Conservation (phyloP, 2,113 vertebrate species). For the Atrichornis clamosus region DNA sequence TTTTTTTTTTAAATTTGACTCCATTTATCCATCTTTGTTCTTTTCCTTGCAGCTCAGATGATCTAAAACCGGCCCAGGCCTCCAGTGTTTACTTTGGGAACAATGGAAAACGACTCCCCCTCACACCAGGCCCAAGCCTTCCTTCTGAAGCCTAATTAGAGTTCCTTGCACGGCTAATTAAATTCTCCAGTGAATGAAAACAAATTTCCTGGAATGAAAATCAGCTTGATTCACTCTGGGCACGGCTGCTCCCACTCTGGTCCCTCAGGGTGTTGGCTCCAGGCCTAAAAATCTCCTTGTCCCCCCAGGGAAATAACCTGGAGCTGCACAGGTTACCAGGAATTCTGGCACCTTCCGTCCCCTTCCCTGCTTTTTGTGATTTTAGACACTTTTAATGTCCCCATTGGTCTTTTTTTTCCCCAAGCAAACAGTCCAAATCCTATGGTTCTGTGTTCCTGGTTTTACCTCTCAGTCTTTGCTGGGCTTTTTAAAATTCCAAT, state of each 20-base stretch:
- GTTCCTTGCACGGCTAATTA: constrained; percentile 61
- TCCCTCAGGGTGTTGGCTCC: constrained; percentile 11
- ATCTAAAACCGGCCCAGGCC: neutral
- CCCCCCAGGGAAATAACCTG: neutral
- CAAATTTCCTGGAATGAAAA: constrained; percentile 49
- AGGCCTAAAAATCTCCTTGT: neutral
- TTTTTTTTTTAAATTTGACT: neutral
- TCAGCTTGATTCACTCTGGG: constrained; percentile 20
- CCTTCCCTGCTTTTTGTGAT: neutral
- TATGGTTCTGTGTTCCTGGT: neutral
- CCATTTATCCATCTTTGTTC: neutral
- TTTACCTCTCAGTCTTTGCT: neutral
- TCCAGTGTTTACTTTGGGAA: constrained; percentile 43
- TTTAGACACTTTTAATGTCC: neutral
- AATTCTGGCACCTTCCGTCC: neutral
- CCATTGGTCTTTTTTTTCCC: neutral
- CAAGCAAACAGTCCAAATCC: neutral
- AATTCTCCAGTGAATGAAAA: constrained; percentile 49
- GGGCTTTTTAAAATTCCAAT: neutral
- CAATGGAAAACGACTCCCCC: neutral
- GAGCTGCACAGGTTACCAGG: neutral
- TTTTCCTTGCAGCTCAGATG: neutral
- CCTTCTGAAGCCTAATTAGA: constrained; percentile 4
- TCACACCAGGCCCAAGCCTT: neutral
- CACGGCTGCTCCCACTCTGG: neutral